Base-by-base conservation (phyloP, 2,797 vertebrate species). In the Tragopan temminckii region DNA sequence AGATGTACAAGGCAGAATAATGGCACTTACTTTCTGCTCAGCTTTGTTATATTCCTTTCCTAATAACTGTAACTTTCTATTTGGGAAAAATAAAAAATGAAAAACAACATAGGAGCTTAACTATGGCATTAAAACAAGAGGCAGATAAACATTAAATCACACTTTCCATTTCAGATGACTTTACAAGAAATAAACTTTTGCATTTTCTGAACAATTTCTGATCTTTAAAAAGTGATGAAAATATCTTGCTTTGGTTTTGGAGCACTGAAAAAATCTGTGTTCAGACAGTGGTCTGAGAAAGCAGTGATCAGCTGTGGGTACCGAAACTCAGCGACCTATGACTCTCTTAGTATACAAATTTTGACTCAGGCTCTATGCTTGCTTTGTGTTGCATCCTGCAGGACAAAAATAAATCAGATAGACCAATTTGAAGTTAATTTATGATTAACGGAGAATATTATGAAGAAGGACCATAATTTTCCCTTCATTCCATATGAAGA, bases 81-180 rank as follows among this genome's bases (percentile, higher is more conserved):
- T n/a, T 75, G 24, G 36, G 6, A 3, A 6, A 0, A 5, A 31
- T 15, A 18, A 40, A 53, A 55, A 21, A 57, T 33, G 38, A 42
- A 25, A 15, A 17, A 9, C 11, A 62, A 40, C 29, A 25, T 24
- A 84, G 38, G 27, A 68, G 46, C 81, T 87, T 76, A 29, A 91
- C 9, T 72, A 6, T 70, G 53, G 45, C 86, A 45, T 86, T 67
- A 86, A 83, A 91, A 82, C 38, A 88, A 89, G 36, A 87, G 48
- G 9, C 27, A 67, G 19, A 21, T 84, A 84, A 76, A 36, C 9
- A 79, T 52, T 55, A 89, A 92, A 92, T 27, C 55, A 64, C 33
- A 36, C 9, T 57, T 80, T 89, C 52, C 18, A 1, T 89, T 67
- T 85, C 36, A 88, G 52, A 80, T 63, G 6, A 57, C 31, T 79